These are phyloP conservation scores for Halcyon badia DNA, from an alignment of 2,797 vertebrate genomes.

Conservation along the genomic window DNA sequence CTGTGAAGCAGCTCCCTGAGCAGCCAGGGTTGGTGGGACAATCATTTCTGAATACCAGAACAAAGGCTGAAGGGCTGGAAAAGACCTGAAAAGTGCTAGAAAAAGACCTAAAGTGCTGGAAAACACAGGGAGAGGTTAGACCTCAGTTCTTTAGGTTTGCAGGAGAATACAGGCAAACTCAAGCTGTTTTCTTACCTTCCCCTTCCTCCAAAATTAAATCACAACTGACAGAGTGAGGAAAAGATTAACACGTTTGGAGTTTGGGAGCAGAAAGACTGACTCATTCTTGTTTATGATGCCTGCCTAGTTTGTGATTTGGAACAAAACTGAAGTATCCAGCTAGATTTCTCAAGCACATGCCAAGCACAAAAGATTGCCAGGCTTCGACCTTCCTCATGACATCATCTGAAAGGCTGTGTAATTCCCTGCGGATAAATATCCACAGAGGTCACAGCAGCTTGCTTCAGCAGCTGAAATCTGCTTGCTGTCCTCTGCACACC, in stretches of 20 bases:
- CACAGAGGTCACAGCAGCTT: conserved; percentile 2
- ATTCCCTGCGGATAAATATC: conserved; percentile 16
- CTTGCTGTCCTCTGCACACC: not conserved
- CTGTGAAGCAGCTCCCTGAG: not conserved
- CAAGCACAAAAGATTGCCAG: not conserved
- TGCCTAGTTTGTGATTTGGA: conserved; percentile 9
- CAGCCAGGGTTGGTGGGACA: not conserved
- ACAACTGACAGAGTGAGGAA: not conserved
- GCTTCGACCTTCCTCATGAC: conserved; percentile 1
- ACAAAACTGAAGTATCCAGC: not conserved
- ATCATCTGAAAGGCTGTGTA: not conserved
- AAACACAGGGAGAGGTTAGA: not conserved
- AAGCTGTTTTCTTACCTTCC: not conserved
- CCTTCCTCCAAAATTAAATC: not conserved
- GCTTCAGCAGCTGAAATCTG: conserved; percentile 5
- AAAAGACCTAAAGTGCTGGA: not conserved
- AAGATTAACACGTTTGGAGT: not conserved
- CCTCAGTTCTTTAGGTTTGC: not conserved
- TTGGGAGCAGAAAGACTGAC: not conserved
- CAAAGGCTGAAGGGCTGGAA: not conserved
- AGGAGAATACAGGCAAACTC: not conserved
- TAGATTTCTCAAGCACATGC: conserved; percentile 2
- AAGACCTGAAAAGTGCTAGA: not conserved
- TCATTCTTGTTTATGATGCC: not conserved
- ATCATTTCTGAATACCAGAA: not conserved